Base-by-base conservation (phyloP, 1,140 invertebrate species). In the Nixonia krombeini region DNA sequence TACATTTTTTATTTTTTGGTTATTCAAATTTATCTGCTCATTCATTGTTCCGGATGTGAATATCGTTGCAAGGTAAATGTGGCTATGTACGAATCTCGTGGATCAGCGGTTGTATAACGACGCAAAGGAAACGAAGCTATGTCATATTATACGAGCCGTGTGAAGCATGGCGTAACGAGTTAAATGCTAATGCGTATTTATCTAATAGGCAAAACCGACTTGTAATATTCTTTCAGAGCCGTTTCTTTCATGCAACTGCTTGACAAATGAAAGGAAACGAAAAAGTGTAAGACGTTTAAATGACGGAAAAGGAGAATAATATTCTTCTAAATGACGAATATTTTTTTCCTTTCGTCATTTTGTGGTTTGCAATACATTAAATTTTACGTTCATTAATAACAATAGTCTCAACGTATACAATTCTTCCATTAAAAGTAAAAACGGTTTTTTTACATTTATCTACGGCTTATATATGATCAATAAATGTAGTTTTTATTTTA, bases 161-260 rank as follows among this genome's bases (percentile, higher is more conserved):
- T 53, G 47, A 58, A 70, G 62, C 57, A 55, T 46, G 62, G 57
- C 62, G 57, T 65, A 66, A 70, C 68, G 42, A 62, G 61, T 57
- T 61, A 70, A 70, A 70, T 51, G 57, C 47, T 66, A 66, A 70
- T 65, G 53, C 58, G 26, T 62, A 17, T 31, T 8, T 58, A 26
- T 56, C 53, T 53, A 44, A 26, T 33, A 56, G 51, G 41, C 59
- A 59, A 59, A 50, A 56, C 58, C 58, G 63, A 56, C 45, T 69
- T 52, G 46, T 18, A 12, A 33, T 59, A 37, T 21, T 38, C 51
- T 53, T 45, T 13, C 61, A 70, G 52, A 47, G 18, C 28, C 44
- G 53, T 49, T 64, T 40, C n/a, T 50, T 42, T 35, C 5, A 37
- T 40, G 35, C 31, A 52, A 47, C 37, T 45, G 52, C 31, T 21